A percentile compares a stretch with the other conserved stretches of the same genome.
Evolutionary conservation across 2,888 invertebrate genomes (phyloP).

Genomic region (Drosophila neutralis): DNA sequence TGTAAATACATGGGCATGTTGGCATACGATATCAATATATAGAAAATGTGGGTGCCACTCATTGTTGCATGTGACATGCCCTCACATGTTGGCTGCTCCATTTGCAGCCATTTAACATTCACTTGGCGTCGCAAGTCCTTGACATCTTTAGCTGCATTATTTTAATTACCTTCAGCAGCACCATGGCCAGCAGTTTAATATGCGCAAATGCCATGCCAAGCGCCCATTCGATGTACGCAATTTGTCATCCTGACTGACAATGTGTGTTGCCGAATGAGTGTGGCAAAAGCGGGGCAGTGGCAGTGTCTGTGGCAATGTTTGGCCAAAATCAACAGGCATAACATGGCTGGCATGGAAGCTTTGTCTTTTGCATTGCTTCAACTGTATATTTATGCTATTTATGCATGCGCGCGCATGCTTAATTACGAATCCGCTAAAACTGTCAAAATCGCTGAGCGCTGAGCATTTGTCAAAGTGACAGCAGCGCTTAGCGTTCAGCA

Average conservation of each 20-base stretch:
- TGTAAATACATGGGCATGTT: neutral
- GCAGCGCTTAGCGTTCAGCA: conserved; percentile 44
- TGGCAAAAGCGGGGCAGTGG: conserved; percentile 23
- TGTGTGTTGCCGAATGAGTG: conserved; percentile 38
- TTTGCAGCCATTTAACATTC: conserved; percentile 64
- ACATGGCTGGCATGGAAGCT: conserved; percentile 10
- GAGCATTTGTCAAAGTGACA: conserved; percentile 82
- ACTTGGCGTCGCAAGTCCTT: conserved; percentile 65
- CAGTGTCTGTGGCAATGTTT: conserved; percentile 29
- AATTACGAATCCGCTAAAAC: conserved; percentile 80
- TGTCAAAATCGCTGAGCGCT: conserved; percentile 76
- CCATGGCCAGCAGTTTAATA: conserved; percentile 31
- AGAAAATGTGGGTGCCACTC: conserved; percentile 3
- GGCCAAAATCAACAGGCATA: conserved; percentile 38
- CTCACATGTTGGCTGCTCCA: conserved; percentile 11
- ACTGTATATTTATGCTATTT: conserved; percentile 63
- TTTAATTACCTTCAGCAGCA: conserved; percentile 69
- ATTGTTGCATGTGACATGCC: conserved; percentile 29
- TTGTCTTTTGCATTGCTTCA: conserved; percentile 34
- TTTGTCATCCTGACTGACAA: conserved; percentile 70
- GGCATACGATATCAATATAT: conserved; percentile 12
- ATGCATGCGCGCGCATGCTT: conserved; percentile 81
- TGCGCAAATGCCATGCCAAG: conserved; percentile 43
- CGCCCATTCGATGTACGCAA: conserved; percentile 50
- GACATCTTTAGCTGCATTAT: conserved; percentile 72